Evolutionary conservation across 2,113 vertebrate species (phyloP), one percentile per base, ranked within the genome.

Genomic region (Peucedramus taeniatus): DNA sequence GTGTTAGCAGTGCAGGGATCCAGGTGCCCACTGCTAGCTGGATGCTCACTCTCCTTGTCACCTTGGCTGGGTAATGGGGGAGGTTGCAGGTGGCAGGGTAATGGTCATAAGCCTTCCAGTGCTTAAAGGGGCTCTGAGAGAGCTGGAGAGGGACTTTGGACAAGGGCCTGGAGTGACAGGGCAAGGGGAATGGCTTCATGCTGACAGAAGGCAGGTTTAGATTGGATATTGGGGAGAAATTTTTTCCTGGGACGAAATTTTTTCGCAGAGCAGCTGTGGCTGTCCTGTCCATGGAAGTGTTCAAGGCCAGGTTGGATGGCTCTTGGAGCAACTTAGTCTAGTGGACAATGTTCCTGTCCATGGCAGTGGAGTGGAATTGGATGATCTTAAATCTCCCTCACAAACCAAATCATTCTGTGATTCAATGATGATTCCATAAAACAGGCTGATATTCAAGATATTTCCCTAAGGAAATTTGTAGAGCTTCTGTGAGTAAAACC

Each of bases 21-120:
- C 96, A 95, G 53, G 94, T 80, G 6, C 51, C 78, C 1, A 35
- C 88, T 19, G 61, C 86, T 66, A 94, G 54, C 14, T 39, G 75
- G 16, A 78, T 42, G 6, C 89, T 97, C 17, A 23, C 50, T 45
- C 65, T 94, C 53, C 85, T 91, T 21, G 90, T 94, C 89, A 93
- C 85, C 40, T 92, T 92, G 63, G 33, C 71, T 0, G 63, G 16
- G 31, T 95, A 96, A 64, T 3, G 17, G 72, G 91, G 77, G 3
- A 95, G 93, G 22, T 53, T 88, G 64, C 94, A 97, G 78, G 92
- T 93, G 26, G 90, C 92, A 69, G 90, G 47, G 1, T 91, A 93
- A 66, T 44, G 49, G 35, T 95, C 83, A 1, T 96, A 96, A 53
- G 89, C 14, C 37, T 68, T 77, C 21, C 31, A 59, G 44, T 28